Evolutionary conservation across 1,140 invertebrate species (phyloP), one percentile per base, ranked within the genome.

Genomic region (Marisa cornuarietis): DNA sequence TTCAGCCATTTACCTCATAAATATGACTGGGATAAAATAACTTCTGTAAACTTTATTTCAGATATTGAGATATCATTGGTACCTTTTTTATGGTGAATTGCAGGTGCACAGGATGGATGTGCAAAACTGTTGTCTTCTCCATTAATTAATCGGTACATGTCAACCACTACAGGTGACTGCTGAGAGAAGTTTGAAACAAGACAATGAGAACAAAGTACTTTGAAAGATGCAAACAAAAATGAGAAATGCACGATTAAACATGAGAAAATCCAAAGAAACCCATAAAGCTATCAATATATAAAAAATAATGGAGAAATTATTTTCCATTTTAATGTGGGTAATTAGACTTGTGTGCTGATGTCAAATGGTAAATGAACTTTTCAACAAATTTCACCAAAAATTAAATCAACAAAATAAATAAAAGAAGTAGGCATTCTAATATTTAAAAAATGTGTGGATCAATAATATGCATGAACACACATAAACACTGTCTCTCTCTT

Each of bases 31-130:
- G n/a, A n/a, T n/a, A n/a, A n/a, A n/a, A n/a, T 42, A 2, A 2
- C 31, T 42, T 4, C 31, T 42, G 31, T 42, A 42, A 42, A 42
- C 2, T 42, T 42, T 6, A 42, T 42, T 42, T 42, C 31, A 4
- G 31, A 42, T 42, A 42, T 42, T 42, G 31, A 42, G 18, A 24
- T 10, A 26, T n/a, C 71, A 51, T 42, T 26, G 20, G 72, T 63
- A 82, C 80, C 82, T 42, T 79, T 75, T 26, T 72, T 83, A 42
- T 81, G 79, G 18, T 80, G 78, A 31, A 83, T 66, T 68, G 81
- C 78, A 20, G 82, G 82, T 11, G 81, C 78, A 80, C 83, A 83
- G 20, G 72, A 71, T 71, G 80, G 83, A 65, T 79, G 18, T 42
- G 73, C 51, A 16, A 76, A 73, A 51, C 58, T 24, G 16, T 68